Base-by-base conservation (phyloP, 2,797 vertebrate species). In the Threskiornis aethiopicus region DNA sequence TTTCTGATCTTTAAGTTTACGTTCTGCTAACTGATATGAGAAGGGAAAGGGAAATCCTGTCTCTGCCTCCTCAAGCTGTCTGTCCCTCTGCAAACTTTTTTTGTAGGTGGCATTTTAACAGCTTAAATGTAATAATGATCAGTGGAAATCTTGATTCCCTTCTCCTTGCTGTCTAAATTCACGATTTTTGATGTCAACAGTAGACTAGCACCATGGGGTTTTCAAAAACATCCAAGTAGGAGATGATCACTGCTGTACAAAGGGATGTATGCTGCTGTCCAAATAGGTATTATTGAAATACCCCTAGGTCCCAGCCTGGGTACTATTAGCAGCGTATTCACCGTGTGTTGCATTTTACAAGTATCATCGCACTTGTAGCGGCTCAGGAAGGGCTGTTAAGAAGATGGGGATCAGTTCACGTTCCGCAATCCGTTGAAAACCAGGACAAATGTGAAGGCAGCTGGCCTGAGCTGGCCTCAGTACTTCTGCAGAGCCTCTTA, bases 221-320 rank as follows among this genome's bases (percentile, higher is more conserved):
- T 91, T 92, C 55, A 21, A 58, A 85, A 83, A 59, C 44, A 64
- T 47, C 19, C 37, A 62, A 66, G 65, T 11, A 52, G 29, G 19
- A 42, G 21, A 35, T 39, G 35, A 41, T 57, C 26, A 12, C 22
- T 70, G 33, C 33, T 70, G 8, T 66, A 49, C 22, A 37, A 70
- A 81, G 25, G 20, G 22, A 18, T 52, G 6, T 25, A 13, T 0
- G 0, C 16, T 82, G 17, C 44, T 69, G 26, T 59, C n/a, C 15
- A 25, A 21, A 26, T 8, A 49, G 39, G 9, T 69, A 9, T 59
- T 35, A 8, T 4, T 90, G 39, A 77, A 84, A 39, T 21, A 66
- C 4, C 33, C 16, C 18, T 46, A 9, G 8, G 33, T 79, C 33
- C 26, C 51, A 76, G 57, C 24, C 39, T 80, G 39, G 5, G 3